Evolutionary conservation across 2,888 invertebrate genomes (phyloP), one percentile per base, ranked within the genome.

Genomic region (Strigamia maritima): DNA sequence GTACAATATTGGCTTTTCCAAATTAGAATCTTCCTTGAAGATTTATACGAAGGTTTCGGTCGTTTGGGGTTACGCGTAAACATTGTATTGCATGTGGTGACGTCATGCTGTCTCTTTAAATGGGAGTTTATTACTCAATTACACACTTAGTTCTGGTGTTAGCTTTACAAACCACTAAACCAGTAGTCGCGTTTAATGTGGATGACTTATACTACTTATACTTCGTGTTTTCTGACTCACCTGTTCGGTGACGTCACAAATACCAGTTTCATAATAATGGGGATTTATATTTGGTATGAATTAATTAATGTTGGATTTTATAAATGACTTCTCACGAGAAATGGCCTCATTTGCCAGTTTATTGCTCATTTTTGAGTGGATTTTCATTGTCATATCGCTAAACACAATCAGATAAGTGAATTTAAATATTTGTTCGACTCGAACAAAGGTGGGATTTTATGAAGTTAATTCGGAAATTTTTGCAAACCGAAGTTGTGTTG

Each of bases 351-450:
- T 54, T 54, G 22, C n/a, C 54, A n/a, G 19, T 54, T 54, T 54
- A 54, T 54, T 54, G 54, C 54, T 54, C 54, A 54, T 54, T n/a
- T 54, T 54, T 19, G 54, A 54, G 54, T 54, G 54, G 22, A 54
- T n/a, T 54, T 54, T 54, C 19, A 54, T 54, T 54, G 54, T 19
- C 8, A 54, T 19, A 54, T 54, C 54, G 54, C 54, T 54, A 54
- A 54, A 54, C 54, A 54, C 54, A 54, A 54, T 54, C 54, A 19
- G 54, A 54, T 54, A 54, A 54, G 54, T 54, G 54, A 54, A 54
- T 54, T 54, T 54, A 54, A 54, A 54, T 54, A 54, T 54, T 54
- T 54, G 54, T 54, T 44, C 54, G 54, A n/a, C 19, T 54, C 54
- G 54, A 54, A 54, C 54, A 54, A 54, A 54, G 54, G 54, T 8